A percentile compares a stretch with the other conserved stretches of the same genome.
These are phyloP conservation scores for Urocyon cinereoargenteus DNA, from an alignment of 2,797 vertebrate genomes.

Conservation along the genomic window DNA sequence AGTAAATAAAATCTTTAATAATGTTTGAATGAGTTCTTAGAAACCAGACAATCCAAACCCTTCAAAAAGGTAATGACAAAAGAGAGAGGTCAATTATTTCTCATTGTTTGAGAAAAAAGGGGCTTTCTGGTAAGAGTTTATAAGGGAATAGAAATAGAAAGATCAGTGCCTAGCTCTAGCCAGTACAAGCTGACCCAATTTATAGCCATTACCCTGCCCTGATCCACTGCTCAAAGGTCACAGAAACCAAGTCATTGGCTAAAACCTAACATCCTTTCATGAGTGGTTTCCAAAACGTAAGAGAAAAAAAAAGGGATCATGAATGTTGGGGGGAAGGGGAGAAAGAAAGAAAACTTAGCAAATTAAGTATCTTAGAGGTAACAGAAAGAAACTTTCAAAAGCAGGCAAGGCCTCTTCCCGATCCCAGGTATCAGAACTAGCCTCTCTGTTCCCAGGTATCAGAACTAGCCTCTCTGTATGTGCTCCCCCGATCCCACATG, in stretches of 20 bases:
- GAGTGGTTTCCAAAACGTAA: background rate
- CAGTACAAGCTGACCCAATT: background rate
- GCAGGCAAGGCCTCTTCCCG: background rate
- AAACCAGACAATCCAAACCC: background rate
- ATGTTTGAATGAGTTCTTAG: background rate
- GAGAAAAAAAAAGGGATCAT: background rate
- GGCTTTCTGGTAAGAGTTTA: background rate
- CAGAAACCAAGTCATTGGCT: background rate
- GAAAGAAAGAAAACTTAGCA: background rate
- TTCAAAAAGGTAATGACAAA: background rate
- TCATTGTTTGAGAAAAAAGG: background rate
- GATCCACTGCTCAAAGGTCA: background rate
- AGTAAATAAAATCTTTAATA: slow-evolving; percentile 35
- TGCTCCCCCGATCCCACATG: background rate
- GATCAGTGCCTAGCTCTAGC: background rate
- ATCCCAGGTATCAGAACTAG: background rate
- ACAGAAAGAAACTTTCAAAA: background rate
- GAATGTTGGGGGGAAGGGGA: background rate
- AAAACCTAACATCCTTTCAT: slow-evolving; percentile 3
- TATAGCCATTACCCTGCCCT: background rate
- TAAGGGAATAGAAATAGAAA: background rate
- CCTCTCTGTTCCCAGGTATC: background rate
- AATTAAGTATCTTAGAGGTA: background rate
- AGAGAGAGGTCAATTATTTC: slow-evolving; percentile 22
- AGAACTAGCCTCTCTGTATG: background rate